Base-by-base conservation (phyloP, 1,140 invertebrate species). In the Cotesia vestalis region DNA sequence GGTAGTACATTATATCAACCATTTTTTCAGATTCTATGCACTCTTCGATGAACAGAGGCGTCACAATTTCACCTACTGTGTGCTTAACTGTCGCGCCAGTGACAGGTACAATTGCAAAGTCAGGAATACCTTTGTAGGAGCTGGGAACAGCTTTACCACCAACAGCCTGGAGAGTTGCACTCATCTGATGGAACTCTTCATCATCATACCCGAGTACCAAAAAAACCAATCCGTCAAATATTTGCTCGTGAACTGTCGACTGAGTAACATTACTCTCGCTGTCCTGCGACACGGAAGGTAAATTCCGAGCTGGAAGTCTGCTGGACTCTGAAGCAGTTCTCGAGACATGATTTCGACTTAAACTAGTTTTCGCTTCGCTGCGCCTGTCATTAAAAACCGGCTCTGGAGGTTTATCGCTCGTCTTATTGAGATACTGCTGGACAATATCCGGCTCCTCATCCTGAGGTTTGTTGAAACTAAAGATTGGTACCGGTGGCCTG, bases 1-100 rank as follows among this genome's bases (percentile, higher is more conserved):
- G 93, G 77, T 91, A 93, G 81, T 92, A 91, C 68, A 87, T 78
- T 20, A 92, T 77, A 0, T 88, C 81, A 27, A 92, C 75, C 12
- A 94, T 71, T 76, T 85, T 78, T 35, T 89, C 85, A 46, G 89
- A 80, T 73, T 92, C 90, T 72, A 90, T 83, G 82, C 92, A 93
- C 71, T 90, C 89, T 72, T 89, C 87, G 59, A 92, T 79, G 78
- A 88, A 92, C 20, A 91, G 79, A 74, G 89, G 81, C 3, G 89
- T 90, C 4, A 92, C 89, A 51, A 90, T 81, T 78, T 91, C 82
- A 4, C 85, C 84, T 0, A 87, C 88, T 2, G 84, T 84, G 20
- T 85, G 74, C 57, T 83, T 84, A 8, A 88, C 71, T 40, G 71
- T 61, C 4, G 77, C 69, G 3, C 82, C 80, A 3, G 84, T 74